phyloP scores from a whole-genome alignment of 2,888 invertebrate species.

The Apeira syringaria region DNA sequence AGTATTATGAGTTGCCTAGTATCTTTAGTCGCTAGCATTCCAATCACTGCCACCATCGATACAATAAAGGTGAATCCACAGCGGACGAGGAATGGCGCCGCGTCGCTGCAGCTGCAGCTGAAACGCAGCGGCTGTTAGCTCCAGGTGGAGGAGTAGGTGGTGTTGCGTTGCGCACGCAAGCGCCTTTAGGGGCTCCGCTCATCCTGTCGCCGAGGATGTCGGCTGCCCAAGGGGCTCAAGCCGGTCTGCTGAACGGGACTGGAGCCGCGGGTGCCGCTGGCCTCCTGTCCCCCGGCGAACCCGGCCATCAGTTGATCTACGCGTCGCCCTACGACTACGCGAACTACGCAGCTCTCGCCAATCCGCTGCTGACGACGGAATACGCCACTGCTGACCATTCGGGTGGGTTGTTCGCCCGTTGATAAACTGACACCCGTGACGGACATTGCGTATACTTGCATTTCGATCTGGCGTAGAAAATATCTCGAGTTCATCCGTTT shows the following conservation, averaged over 20 bases:
- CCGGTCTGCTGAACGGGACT: slow-evolving; percentile 84
- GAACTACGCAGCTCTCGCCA: slow-evolving; percentile 94
- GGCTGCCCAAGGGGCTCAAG: slow-evolving; percentile 90
- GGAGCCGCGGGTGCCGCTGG: slow-evolving; percentile 68
- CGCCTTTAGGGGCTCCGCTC: slow-evolving; percentile 95
- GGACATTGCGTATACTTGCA: not conserved
- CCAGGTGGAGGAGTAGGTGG: slow-evolving; percentile 74
- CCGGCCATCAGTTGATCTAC: slow-evolving; percentile 94
- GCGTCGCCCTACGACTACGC: slow-evolving; percentile 93
- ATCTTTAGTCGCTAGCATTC: not conserved
- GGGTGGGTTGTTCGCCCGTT: slow-evolving; percentile 92
- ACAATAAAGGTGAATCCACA: slow-evolving; percentile 73
- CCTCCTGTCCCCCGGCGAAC: slow-evolving; percentile 82
- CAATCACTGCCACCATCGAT: slow-evolving; percentile 66
- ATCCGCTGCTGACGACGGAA: slow-evolving; percentile 91
- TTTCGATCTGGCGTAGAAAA: not conserved
- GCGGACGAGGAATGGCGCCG: slow-evolving; percentile 95
- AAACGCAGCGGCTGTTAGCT: slow-evolving; percentile 90
- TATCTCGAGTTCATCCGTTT: not conserved
- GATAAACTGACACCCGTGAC: slow-evolving; percentile 40
- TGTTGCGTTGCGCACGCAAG: slow-evolving; percentile 86
- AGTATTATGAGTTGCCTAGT: slow-evolving; percentile 20
- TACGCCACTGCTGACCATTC: slow-evolving; percentile 94
- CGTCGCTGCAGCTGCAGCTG: slow-evolving; percentile 91
- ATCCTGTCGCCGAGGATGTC: slow-evolving; percentile 96